Conservation (phyloP, 1,140 invertebrate species). For the Mylabris phalerata region DNA sequence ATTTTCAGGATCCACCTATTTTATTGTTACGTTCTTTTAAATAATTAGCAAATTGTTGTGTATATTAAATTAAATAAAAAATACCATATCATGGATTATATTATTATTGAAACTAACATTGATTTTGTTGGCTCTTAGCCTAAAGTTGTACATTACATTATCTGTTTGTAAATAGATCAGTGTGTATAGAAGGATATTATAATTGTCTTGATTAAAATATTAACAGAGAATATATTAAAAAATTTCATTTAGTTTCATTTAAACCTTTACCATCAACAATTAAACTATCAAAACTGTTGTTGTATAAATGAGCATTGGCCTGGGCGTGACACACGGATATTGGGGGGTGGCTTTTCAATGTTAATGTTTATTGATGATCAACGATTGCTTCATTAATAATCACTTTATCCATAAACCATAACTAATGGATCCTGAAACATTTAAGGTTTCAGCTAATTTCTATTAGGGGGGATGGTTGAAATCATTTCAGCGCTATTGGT, state of each 20-base stretch:
- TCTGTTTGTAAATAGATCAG: conserved; percentile 43
- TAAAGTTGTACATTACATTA: conserved; percentile 39
- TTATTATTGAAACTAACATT: conserved; percentile 37
- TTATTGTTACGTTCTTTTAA: conserved; percentile 33
- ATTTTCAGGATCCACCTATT: conserved; percentile 25
- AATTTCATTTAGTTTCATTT: conserved; percentile 12
- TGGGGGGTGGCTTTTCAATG: conserved; percentile 10
- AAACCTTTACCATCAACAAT: neutral
- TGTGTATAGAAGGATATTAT: conserved; percentile 44
- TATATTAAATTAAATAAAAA: conserved; percentile 29
- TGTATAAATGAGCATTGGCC: conserved; percentile 9
- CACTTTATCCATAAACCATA: conserved; percentile 9
- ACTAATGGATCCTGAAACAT: conserved; percentile 5
- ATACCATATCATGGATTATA: conserved; percentile 41
- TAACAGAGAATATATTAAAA: conserved; percentile 34
- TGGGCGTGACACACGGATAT: conserved; percentile 12
- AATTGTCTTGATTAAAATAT: conserved; percentile 44
- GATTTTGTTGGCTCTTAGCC: conserved; percentile 36
- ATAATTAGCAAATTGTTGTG: conserved; percentile 38
- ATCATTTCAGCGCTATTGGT: no score
- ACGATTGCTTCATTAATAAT: conserved; percentile 18
- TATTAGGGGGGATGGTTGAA: no score
- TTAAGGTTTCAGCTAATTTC: neutral
- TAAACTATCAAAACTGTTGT: conserved; percentile 6
- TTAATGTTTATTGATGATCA: conserved; percentile 23